Conservation (phyloP, 2,113 vertebrate species). For the Pampusana beccarii region DNA sequence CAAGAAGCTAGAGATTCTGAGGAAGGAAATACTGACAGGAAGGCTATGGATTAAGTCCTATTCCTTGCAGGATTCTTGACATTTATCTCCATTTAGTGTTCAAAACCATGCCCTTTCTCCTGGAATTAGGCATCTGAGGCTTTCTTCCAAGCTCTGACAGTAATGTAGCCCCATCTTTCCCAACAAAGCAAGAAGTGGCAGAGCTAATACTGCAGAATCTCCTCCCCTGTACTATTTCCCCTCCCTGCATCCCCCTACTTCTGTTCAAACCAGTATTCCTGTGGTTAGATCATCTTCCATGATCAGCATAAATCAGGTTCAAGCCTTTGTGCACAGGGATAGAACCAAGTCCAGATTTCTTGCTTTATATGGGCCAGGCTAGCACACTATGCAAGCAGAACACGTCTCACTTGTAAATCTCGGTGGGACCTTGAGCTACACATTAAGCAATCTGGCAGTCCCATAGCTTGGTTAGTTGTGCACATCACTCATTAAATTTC, state of each 20-base stretch:
- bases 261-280: background rate
- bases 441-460: background rate
- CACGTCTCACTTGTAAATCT: background rate
- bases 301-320: background rate
- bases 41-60: background rate
- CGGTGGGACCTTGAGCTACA: background rate
- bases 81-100: background rate
- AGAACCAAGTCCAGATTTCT: background rate
- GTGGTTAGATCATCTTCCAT: background rate
- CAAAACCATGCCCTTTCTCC: background rate
- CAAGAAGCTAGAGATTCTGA: background rate
- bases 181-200: background rate
- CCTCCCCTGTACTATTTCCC: background rate
- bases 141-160: background rate
- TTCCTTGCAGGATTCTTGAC: background rate
- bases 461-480: background rate
- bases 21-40: background rate
- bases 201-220: background rate
- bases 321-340: background rate
- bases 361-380: background rate
- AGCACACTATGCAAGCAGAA: background rate
- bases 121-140: background rate
- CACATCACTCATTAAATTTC: background rate
- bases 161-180: background rate
- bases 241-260: background rate